Evolutionary conservation across 2,797 vertebrate species (phyloP), one percentile per base, ranked within the genome.

Genomic region (Siniperca undulata): DNA sequence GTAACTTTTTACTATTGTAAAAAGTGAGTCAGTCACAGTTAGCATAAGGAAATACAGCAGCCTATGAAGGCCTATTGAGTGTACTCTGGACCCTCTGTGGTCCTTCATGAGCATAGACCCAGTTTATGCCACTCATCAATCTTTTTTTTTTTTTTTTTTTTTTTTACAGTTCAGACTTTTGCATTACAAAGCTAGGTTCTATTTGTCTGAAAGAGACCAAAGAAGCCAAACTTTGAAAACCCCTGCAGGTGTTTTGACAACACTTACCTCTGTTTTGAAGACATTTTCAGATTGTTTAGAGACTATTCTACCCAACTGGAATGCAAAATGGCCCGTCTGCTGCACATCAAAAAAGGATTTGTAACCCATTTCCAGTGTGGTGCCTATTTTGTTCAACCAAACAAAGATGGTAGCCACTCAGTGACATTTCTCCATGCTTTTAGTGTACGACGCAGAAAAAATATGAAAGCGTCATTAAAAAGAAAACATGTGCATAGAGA

Each of bases 221-320:
- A 60, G 27, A 48, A 17, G 17, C 2, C 40, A 76, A 55, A 77
- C 34, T 42, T 50, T 48, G 4, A 80, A 58, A 70, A 44, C 0
- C 56, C 10, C 55, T 55, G 44, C 20, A 13, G 38, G 12, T 34
- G 27, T 52, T 79, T 46, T 13, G 11, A 42, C 6, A 52, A 34
- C 73, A 44, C 30, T 4, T 50, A 3, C n/a, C 0, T 0, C 65
- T 64, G 20, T 52, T 69, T 10, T 38, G 8, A 36, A 50, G 44
- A 67, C 5, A 61, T 75, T 71, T 75, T 17, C 53, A 76, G n/a
- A 58, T 65, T 73, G 14, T 20, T 12, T 24, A 13, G n/a, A 71
- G 46, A 48, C 24, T 20, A 7, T 42, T 40, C 6, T 16, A 13
- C 36, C 52, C 11, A 16, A 2, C 7, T 60, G 20, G 14, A 42